Base-by-base conservation (phyloP, 2,888 invertebrate species). In the Dasypogon diadema region DNA sequence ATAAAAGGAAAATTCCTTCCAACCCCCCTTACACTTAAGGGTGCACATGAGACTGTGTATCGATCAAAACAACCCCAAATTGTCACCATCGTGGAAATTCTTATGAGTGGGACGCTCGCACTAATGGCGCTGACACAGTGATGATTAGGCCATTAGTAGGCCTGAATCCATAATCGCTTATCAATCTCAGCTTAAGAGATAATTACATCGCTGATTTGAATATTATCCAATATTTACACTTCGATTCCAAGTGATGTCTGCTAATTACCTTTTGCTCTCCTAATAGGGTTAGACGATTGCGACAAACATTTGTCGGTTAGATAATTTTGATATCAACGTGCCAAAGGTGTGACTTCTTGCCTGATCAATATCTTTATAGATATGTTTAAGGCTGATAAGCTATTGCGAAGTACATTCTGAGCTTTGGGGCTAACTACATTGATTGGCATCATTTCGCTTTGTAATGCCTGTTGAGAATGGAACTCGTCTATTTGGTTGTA, bases 141-240 rank as follows among this genome's bases (percentile, higher is more conserved):
- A 70, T 70, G 70, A 70, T 70, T 70, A 30, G 26, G 70, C 34
- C 54, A 70, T 70, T 70, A 70, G 54, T 70, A 70, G 54, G 54
- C 70, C 70, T 70, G 54, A 54, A 54, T 70, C 70, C 22, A 30
- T 70, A 54, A 54, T 34, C 70, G 70, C 70, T 70, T 70, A 70
- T 70, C 70, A 34, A 10, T 21, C 26, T 18, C 51, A 12, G 34
- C 18, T 42, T 18, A n/a, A n/a, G 46, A 24, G 70, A 70, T 70
- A 70, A 70, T 70, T 70, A 70, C 70, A 54, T 51, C 70, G 51
- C 54, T 70, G 51, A 70, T 70, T 70, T 70, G 70, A 51, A 70
- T 70, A 54, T 70, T 70, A 70, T 70, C 51, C 70, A 70, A 70
- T 54, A 70, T 70, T 70, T 70, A 54, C 34, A 54, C 70, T 54